These are phyloP conservation scores for Cebidichthys violaceus DNA, from an alignment of 2,113 vertebrate species.

Conservation along the genomic window DNA sequence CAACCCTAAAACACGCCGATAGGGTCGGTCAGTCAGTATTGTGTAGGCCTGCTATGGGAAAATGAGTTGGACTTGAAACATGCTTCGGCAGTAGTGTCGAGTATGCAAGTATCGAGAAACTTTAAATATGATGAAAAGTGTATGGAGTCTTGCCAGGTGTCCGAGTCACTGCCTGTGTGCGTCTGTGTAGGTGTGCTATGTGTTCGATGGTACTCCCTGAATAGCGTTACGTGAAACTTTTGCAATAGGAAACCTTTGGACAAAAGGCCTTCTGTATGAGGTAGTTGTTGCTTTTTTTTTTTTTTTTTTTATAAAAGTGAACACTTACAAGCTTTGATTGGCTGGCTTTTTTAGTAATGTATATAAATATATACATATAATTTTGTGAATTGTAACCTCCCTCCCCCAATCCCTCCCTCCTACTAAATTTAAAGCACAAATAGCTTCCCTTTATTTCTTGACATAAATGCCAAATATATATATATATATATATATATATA, in stretches of 20 bases:
- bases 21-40: slow-evolving; percentile 19
- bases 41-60: slow-evolving; percentile 10
- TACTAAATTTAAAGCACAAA: slow-evolving; percentile 80
- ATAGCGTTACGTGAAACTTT: slow-evolving; percentile 73
- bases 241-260: slow-evolving; percentile 77
- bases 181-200: slow-evolving; percentile 70
- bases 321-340: slow-evolving; percentile 72
- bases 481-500: slow-evolving; percentile 26
- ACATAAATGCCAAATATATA: slow-evolving; percentile 76
- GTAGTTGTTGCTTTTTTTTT: slow-evolving; percentile 66
- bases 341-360: slow-evolving; percentile 73
- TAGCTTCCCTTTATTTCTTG: slow-evolving; percentile 65
- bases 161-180: slow-evolving; percentile 70
- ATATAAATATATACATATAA: slow-evolving; percentile 75
- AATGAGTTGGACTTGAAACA: slow-evolving; percentile 46
- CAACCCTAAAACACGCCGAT: slow-evolving; percentile 14
- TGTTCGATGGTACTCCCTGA: slow-evolving; percentile 77
- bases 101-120: slow-evolving; percentile 39
- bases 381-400: slow-evolving; percentile 67
- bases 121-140: slow-evolving; percentile 51
- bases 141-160: slow-evolving; percentile 61
- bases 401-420: slow-evolving; percentile 15
- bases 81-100: slow-evolving; percentile 21
- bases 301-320: slow-evolving; percentile 75
- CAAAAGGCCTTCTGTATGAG: slow-evolving; percentile 73